Conservation (phyloP, 2,888 invertebrate species). For the Dendrolimus pini region DNA sequence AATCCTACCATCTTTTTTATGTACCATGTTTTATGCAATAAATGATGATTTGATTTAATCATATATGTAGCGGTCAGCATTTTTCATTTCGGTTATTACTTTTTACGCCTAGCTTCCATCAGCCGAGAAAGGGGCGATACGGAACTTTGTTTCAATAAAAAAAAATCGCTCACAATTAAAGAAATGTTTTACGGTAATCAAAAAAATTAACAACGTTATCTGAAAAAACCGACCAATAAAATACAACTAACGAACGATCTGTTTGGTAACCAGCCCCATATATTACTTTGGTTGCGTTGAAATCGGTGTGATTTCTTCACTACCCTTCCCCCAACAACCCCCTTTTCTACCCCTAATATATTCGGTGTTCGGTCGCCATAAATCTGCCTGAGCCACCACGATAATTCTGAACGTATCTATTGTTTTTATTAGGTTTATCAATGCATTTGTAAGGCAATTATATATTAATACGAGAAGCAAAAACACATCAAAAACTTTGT, state of each 20-base stretch:
- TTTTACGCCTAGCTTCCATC: too few species aligned
- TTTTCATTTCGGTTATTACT: too few species aligned
- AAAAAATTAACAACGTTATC: not conserved
- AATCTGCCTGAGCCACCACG: constrained; percentile 12
- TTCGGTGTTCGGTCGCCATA: constrained; percentile 15
- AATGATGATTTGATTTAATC: too few species aligned
- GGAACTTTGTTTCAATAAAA: too few species aligned
- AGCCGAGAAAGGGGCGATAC: too few species aligned
- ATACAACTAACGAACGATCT: not conserved
- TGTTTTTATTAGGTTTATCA: constrained; percentile 2
- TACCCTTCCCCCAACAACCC: not conserved
- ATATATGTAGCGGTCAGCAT: too few species aligned
- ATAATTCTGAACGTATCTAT: constrained; percentile 5
- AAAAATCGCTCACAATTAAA: too few species aligned
- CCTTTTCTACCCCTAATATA: constrained; percentile 15
- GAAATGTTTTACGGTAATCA: not conserved
- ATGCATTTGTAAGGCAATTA: constrained; percentile 3
- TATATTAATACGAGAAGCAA: too few species aligned
- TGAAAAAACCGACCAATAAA: not conserved
- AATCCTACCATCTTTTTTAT: too few species aligned
- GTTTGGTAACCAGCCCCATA: not conserved
- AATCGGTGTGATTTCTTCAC: not conserved
- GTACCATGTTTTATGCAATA: too few species aligned
- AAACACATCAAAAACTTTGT: too few species aligned
- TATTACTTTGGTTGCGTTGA: not conserved